Conservation (phyloP, 2,113 vertebrate genomes). For the Laticauda laticaudata region DNA sequence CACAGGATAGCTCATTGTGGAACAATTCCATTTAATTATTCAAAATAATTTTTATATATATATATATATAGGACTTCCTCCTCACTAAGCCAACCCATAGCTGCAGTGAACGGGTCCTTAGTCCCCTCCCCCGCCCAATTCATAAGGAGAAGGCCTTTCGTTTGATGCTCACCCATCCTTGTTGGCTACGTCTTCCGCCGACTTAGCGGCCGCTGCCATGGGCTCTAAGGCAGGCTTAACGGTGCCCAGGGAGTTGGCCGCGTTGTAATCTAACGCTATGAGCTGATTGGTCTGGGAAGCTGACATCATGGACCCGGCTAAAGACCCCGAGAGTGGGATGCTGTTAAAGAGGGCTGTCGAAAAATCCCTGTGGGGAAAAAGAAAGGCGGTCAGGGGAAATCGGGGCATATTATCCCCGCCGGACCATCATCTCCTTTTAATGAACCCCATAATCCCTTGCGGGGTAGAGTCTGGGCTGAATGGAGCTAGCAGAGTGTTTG, state of each 20-base stretch:
- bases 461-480: too few relatives aligned
- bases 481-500: too few relatives aligned
- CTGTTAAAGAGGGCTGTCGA: slow-evolving; percentile 98
- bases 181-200: slow-evolving; percentile 77
- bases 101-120: neutral
- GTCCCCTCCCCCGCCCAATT: neutral
- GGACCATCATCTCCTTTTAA: too few relatives aligned
- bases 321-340: slow-evolving; percentile 84
- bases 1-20: neutral
- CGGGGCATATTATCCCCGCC: neutral
- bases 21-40: neutral
- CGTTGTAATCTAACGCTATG: slow-evolving; percentile 83
- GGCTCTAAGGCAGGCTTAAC: slow-evolving; percentile 80
- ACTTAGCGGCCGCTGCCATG: slow-evolving; percentile 73
- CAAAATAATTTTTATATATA: neutral
- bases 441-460: too few relatives aligned
- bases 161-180: slow-evolving; percentile 81
- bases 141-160: slow-evolving; percentile 7
- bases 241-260: slow-evolving; percentile 78
- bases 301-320: slow-evolving; percentile 87
- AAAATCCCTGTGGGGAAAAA: slow-evolving; percentile 84
- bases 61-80: neutral
- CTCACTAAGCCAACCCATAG: neutral
- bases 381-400: neutral
- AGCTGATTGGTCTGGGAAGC: slow-evolving; percentile 84